Conservation (phyloP, 1,140 invertebrate species). For the Diorhabda sublineata region DNA sequence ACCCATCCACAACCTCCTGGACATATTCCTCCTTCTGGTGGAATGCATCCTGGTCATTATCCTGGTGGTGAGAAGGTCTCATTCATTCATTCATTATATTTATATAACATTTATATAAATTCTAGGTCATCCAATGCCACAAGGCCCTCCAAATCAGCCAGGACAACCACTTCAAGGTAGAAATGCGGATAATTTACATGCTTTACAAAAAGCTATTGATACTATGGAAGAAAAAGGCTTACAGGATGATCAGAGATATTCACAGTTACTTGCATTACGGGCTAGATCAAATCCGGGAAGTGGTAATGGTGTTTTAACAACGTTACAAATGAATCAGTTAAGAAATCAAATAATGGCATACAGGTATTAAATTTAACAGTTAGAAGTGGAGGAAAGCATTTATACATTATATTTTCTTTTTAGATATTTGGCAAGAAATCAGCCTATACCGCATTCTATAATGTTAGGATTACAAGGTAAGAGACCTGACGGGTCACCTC, state of each 20-base stretch:
- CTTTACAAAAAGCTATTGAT: slow-evolving; percentile 81
- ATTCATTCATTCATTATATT: not conserved
- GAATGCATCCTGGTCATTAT: slow-evolving; percentile 4
- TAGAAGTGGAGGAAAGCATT: not conserved
- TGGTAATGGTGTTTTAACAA: slow-evolving; percentile 45
- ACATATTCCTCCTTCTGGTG: slow-evolving; percentile 8
- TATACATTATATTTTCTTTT: not conserved
- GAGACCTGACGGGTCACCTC: slow-evolving; percentile 42
- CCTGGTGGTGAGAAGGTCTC: not conserved
- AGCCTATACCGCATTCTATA: slow-evolving; percentile 80
- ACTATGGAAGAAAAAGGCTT: slow-evolving; percentile 93
- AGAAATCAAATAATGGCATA: slow-evolving; percentile 94
- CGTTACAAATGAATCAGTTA: slow-evolving; percentile 58
- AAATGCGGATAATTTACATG: slow-evolving; percentile 66
- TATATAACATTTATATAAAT: not conserved
- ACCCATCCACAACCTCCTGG: slow-evolving; percentile 13
- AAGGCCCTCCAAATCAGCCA: slow-evolving; percentile 1
- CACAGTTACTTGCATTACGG: slow-evolving; percentile 76
- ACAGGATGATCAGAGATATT: slow-evolving; percentile 87
- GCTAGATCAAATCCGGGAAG: slow-evolving; percentile 60
- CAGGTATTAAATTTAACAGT: slow-evolving; percentile 15
- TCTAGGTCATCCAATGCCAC: not conserved
- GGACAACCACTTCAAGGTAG: slow-evolving; percentile 5
- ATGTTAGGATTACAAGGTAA: slow-evolving; percentile 63
- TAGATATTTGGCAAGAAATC: slow-evolving; percentile 78